phyloP scores from a whole-genome alignment of 1,140 invertebrate genomes.

The Ips nitidus region DNA sequence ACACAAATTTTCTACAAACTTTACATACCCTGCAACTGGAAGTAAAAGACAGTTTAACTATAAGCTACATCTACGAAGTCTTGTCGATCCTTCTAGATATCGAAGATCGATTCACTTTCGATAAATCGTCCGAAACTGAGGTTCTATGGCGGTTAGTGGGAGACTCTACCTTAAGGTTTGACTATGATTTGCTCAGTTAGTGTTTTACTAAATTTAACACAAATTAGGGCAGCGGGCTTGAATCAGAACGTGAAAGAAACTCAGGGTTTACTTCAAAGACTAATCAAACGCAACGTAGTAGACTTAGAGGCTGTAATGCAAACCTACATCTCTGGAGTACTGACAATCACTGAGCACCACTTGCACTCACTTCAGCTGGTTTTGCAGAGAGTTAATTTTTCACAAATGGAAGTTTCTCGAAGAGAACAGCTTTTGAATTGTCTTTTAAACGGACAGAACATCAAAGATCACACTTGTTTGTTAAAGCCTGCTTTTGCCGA shows the following conservation, averaged over 20 bases:
- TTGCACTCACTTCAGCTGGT: conserved; percentile 50
- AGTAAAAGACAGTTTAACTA: conserved; percentile 48
- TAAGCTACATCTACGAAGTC: conserved; percentile 51
- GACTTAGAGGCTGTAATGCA: conserved; percentile 49
- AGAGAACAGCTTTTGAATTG: conserved; percentile 39
- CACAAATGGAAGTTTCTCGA: conserved; percentile 14
- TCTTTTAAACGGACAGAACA: conserved; percentile 40
- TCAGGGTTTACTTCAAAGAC: conserved; percentile 50
- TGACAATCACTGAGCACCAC: conserved; percentile 50
- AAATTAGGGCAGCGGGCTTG: conserved; percentile 45
- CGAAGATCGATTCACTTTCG: conserved; percentile 40
- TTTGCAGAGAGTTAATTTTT: conserved; percentile 26
- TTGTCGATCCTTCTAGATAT: conserved; percentile 47
- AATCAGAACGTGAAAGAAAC: conserved; percentile 51
- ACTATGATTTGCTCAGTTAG: background rate
- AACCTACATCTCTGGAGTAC: conserved; percentile 51
- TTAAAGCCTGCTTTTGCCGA: conserved; percentile 36
- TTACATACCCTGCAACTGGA: conserved; percentile 49
- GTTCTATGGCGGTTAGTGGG: conserved; percentile 53
- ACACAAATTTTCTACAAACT: conserved; percentile 48
- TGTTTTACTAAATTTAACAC: background rate
- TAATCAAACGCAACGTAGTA: conserved; percentile 47
- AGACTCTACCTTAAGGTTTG: conserved; percentile 53
- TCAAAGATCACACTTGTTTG: conserved; percentile 34
- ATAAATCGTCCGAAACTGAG: conserved; percentile 40